phyloP scores from a whole-genome alignment of 2,113 vertebrate species.

The Silurus meridionalis region DNA sequence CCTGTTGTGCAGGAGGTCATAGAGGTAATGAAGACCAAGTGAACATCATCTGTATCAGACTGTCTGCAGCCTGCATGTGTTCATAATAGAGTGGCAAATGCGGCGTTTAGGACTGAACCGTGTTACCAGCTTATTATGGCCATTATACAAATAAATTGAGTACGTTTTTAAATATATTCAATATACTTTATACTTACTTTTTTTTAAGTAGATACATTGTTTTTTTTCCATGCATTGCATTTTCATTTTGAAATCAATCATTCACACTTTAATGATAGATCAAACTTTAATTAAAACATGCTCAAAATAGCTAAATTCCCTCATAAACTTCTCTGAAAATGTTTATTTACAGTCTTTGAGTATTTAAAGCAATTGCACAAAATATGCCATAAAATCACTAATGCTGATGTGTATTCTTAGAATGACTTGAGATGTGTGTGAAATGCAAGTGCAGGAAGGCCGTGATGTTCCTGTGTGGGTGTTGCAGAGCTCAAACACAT shows the following conservation, averaged over 20 bases:
- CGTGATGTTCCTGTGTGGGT: slow-evolving; percentile 24
- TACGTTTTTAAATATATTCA: not conserved
- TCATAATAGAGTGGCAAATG: too few species aligned
- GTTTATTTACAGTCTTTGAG: not conserved
- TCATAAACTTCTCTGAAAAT: not conserved
- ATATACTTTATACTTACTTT: not conserved
- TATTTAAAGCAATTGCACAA: not conserved
- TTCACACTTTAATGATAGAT: not conserved
- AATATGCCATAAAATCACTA: not conserved
- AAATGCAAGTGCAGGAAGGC: slow-evolving; percentile 30
- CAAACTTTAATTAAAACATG: not conserved
- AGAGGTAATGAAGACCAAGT: too few species aligned
- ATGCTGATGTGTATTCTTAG: not conserved
- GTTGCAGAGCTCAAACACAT: slow-evolving; percentile 16
- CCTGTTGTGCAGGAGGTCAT: not conserved
- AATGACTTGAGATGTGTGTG: slow-evolving; percentile 22
- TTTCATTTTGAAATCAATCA: not conserved
- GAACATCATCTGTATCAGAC: too few species aligned
- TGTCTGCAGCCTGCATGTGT: too few species aligned
- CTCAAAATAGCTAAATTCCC: not conserved
- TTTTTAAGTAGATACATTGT: not conserved
- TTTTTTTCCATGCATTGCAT: not conserved
- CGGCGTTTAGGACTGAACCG: too few species aligned
- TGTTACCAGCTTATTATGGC: too few species aligned
- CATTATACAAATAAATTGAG: not conserved